phyloP scores from a whole-genome alignment of 2,888 invertebrate genomes.

The Phyllotreta cruciferae region DNA sequence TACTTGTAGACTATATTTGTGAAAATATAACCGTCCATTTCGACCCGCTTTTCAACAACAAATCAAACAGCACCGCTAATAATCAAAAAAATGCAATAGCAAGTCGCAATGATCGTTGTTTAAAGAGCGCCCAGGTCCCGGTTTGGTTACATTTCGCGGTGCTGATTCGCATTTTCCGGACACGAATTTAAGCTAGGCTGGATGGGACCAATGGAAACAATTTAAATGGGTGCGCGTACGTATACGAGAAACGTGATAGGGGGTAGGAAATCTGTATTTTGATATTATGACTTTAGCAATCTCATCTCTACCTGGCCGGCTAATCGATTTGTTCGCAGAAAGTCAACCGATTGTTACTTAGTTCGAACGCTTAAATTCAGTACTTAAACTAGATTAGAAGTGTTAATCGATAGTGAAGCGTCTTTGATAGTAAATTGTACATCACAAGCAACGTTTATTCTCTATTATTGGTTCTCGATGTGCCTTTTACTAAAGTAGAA shows the following conservation, averaged over 20 bases:
- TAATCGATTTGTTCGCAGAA: neutral
- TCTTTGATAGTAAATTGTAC: too few relatives aligned
- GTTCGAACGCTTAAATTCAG: too few relatives aligned
- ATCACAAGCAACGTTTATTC: too few relatives aligned
- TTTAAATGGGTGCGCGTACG: conserved; percentile 36
- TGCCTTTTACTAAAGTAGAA: too few relatives aligned
- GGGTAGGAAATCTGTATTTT: conserved; percentile 39
- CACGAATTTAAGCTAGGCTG: conserved; percentile 30
- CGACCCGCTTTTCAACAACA: too few relatives aligned
- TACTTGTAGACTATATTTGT: too few relatives aligned
- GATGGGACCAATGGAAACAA: conserved; percentile 42
- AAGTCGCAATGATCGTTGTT: conserved; percentile 46
- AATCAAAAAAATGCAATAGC: neutral
- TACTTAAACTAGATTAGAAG: too few relatives aligned
- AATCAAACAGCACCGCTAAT: too few relatives aligned
- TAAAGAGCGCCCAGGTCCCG: conserved; percentile 43
- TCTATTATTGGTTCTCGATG: too few relatives aligned
- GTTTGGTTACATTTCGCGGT: conserved; percentile 54
- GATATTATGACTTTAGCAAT: conserved; percentile 42
- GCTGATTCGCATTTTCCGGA: too few relatives aligned
- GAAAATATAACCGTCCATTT: too few relatives aligned
- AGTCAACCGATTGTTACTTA: neutral
- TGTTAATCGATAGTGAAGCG: too few relatives aligned
- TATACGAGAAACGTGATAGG: conserved; percentile 45
- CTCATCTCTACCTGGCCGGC: conserved; percentile 37